These are phyloP conservation scores for Yponomeuta cagnagella DNA, from an alignment of 2,888 invertebrate genomes.

Conservation along the genomic window DNA sequence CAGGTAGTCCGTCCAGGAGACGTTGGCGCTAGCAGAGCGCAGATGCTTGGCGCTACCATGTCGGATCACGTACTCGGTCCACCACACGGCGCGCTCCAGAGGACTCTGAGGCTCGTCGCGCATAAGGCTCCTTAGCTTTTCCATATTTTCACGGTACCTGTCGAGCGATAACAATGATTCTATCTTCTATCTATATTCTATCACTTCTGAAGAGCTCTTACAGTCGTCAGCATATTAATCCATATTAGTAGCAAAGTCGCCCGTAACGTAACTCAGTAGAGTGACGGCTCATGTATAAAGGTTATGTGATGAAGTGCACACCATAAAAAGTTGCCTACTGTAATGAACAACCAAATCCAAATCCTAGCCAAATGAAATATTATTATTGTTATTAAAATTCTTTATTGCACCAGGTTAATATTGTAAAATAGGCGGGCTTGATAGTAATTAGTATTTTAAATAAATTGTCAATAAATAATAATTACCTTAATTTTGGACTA, in stretches of 20 bases:
- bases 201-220: background rate
- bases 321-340: no score
- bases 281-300: background rate
- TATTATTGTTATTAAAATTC: no score
- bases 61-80: constrained; percentile 40
- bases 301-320: background rate
- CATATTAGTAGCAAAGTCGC: background rate
- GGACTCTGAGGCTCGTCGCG: constrained; percentile 32
- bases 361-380: background rate
- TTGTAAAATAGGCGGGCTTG: no score
- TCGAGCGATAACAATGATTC: no score
- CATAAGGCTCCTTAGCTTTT: constrained; percentile 21
- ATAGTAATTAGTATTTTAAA: no score
- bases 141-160: background rate
- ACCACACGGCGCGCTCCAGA: constrained; percentile 36
- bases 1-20: constrained; percentile 34
- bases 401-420: no score
- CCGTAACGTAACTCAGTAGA: background rate
- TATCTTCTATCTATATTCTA: no score
- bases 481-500: no score
- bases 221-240: background rate
- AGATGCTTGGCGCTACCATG: constrained; percentile 37
- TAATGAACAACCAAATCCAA: no score
- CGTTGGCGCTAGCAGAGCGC: constrained; percentile 31
- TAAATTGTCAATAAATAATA: no score